Base-by-base conservation (phyloP, 2,888 invertebrate genomes). In the Drosophila kanekoi region DNA sequence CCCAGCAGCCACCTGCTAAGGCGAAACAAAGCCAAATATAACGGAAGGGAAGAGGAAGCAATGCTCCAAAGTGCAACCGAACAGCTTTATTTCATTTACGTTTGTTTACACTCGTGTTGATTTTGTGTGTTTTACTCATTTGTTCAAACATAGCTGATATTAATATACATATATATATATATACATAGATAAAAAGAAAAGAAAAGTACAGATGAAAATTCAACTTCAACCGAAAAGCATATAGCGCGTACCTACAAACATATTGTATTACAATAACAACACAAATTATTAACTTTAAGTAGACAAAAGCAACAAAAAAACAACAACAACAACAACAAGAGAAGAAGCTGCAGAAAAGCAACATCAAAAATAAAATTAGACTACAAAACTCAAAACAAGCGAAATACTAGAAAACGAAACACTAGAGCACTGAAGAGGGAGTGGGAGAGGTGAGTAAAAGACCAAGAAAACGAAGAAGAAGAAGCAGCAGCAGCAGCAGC, bases 251-350 rank as follows among this genome's bases (percentile, higher is more conserved):
- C 81, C 81, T 82, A 72, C 85, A 82, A 71, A 63, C 76, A 82
- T 85, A 82, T 85, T 85, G 80, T 85, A 82, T 82, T 82, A 85
- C 86, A 85, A 75, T 49, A 77, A 65, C 54, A 79, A 79, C 49
- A 77, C 66, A 82, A 82, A 82, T 86, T 82, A 82, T 82, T 82
- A 82, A 85, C 75, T 82, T 69, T 82, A 82, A 85, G 86, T 82
- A 85, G 81, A 85, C 48, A 18, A 40, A 16, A 43, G 43, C 16
- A 48, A 63, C 41, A 23, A 44, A 51, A 45, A 41, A 57, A 9
- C 16, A 43, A 16, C 32, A 28, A 4, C 41, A 43, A 43, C 33
- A 11, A 41, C 43, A 14, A 65, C 18, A 40, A 40, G 33, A 38
- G 35, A 32, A 47, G 43, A 63, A 59, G 59, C 48, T 74, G 65